phyloP scores from a whole-genome alignment of 2,797 vertebrate species.

The Manis crassicaudata region DNA sequence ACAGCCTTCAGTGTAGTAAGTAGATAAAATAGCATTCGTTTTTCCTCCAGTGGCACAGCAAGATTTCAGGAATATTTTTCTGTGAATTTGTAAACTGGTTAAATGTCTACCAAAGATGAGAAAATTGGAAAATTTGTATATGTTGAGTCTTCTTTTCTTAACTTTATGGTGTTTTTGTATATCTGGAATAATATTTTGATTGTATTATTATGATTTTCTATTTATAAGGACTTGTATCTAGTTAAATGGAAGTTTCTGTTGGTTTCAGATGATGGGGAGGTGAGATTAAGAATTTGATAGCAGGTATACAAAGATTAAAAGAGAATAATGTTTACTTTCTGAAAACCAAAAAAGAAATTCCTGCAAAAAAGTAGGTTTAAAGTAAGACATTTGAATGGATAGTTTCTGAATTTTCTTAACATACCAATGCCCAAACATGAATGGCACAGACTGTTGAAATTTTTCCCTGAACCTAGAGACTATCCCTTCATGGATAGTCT shows the following conservation, averaged over 20 bases:
- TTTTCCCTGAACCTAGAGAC: neutral
- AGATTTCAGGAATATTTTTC: neutral
- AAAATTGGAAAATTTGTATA: neutral
- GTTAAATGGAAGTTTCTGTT: neutral
- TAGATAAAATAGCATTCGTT: neutral
- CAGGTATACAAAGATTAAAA: neutral
- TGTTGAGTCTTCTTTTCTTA: neutral
- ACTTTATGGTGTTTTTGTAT: neutral
- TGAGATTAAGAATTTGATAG: neutral
- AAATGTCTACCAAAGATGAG: conserved; percentile 11
- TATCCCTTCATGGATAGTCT: neutral
- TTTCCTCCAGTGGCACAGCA: neutral
- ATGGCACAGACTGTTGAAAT: neutral
- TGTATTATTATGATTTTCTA: neutral
- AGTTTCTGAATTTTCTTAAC: neutral
- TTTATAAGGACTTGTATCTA: neutral
- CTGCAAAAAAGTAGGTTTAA: neutral
- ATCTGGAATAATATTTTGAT: neutral
- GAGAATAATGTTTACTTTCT: conserved; percentile 10
- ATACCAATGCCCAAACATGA: neutral
- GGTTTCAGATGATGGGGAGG: neutral
- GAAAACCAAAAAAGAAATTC: neutral
- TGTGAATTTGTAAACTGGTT: neutral
- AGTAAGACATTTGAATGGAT: neutral
- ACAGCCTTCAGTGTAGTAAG: neutral